phyloP scores from a whole-genome alignment of 1,140 invertebrate genomes.

The Drosophila pectinifera region DNA sequence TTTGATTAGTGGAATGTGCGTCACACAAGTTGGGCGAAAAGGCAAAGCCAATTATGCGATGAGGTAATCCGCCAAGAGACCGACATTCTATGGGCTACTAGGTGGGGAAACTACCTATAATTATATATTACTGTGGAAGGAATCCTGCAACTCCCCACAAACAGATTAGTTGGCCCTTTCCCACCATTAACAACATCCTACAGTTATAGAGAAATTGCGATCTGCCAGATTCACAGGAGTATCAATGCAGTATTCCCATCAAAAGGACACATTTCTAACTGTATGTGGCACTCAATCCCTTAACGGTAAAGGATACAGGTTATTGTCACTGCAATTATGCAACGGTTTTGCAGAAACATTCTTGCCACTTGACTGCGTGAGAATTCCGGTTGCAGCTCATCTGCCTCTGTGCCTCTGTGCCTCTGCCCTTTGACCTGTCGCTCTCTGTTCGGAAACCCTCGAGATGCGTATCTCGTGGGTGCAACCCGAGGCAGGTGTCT shows the following conservation, averaged over 20 bases:
- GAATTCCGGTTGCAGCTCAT: conserved; percentile 42
- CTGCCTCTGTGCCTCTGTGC: conserved; percentile 18
- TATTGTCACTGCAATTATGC: conserved; percentile 65
- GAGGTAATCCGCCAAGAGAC: conserved; percentile 27
- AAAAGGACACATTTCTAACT: conserved; percentile 39
- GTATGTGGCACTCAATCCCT: conserved; percentile 52
- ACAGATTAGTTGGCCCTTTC: conserved; percentile 5
- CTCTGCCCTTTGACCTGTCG: conserved; percentile 53
- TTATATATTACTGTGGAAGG: too few relatives aligned
- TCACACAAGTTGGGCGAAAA: conserved; percentile 37
- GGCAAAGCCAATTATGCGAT: conserved; percentile 22
- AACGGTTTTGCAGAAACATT: conserved; percentile 62
- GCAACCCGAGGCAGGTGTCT: conserved; percentile 52
- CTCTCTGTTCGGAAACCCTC: conserved; percentile 22
- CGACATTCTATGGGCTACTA: conserved; percentile 2
- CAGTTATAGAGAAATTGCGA: conserved; percentile 23
- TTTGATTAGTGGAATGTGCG: conserved; percentile 43
- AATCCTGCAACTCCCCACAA: neutral
- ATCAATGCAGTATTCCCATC: conserved; percentile 26
- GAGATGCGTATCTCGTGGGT: conserved; percentile 34
- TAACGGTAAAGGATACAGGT: conserved; percentile 55
- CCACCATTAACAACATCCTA: conserved; percentile 15
- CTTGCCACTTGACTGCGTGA: conserved; percentile 71
- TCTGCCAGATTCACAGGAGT: conserved; percentile 48
- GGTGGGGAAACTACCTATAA: neutral